Evolutionary conservation across 2,113 vertebrate species (phyloP).

Genomic region (Scatophagus argus): DNA sequence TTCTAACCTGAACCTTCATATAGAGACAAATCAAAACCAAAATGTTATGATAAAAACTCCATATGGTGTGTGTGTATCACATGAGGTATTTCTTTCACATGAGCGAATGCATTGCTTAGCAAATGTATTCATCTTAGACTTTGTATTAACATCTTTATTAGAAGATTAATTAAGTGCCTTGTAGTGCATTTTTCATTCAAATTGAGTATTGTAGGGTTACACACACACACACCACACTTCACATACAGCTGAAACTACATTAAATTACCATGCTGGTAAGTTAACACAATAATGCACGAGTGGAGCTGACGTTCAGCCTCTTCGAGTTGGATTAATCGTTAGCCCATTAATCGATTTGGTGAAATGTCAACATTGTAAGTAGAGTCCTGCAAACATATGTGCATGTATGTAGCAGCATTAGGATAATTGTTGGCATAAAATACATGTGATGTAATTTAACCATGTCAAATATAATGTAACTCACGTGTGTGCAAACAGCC

Average conservation of each 20-base stretch:
- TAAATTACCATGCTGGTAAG: constrained; percentile 10
- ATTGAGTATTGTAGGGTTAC: background rate
- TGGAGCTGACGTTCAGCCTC: background rate
- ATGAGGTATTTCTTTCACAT: background rate
- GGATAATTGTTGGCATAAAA: constrained; percentile 34
- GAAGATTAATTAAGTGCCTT: background rate
- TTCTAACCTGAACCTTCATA: background rate
- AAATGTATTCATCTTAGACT: background rate
- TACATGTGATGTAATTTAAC: constrained; percentile 16
- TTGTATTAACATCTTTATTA: background rate
- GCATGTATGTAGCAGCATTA: constrained; percentile 15
- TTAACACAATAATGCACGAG: constrained; percentile 4
- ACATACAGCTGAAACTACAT: background rate
- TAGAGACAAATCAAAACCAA: background rate
- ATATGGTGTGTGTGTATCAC: background rate
- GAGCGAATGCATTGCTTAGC: background rate
- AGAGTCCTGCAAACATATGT: background rate
- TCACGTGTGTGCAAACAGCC: constrained; percentile 34
- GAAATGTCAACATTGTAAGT: constrained; percentile 7
- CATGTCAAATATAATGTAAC: constrained; percentile 14
- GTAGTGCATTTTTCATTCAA: constrained; percentile 15
- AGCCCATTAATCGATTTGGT: constrained; percentile 22
- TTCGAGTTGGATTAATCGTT: constrained; percentile 23
- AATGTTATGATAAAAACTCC: too few species aligned
- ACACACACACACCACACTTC: background rate